Evolutionary conservation across 2,888 invertebrate species (phyloP), one percentile per base, ranked within the genome.

Genomic region (Sericinus montela): DNA sequence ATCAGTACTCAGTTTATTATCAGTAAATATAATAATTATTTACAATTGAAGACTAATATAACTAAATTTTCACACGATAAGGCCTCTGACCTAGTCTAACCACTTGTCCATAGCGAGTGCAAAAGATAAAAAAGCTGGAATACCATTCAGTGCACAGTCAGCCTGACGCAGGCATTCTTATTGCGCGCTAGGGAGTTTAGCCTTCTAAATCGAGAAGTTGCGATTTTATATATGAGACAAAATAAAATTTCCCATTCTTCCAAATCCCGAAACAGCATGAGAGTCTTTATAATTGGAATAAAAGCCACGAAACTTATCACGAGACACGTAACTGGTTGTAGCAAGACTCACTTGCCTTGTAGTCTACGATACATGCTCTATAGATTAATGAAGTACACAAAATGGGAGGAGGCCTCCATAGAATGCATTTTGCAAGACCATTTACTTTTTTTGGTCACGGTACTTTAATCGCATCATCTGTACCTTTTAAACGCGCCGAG

Each of bases 311-410:
- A 25, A 25, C 11, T 44, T 36, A 43, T 16, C 11, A 36, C 28
- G 36, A 44, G n/a, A 25, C 14, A 28, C 23, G 30, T 19, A 8
- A 25, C 13, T 16, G 25, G 35, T 19, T n/a, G n/a, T n/a, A 23
- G 19, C 23, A 42, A 47, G 15, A 35, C 25, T 25, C 38, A 40
- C 39, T 25, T n/a, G 34, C 6, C 30, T 23, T 34, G n/a, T 4
- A 35, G 2, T n/a, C 4, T 8, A 34, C 39, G 35, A 25, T 8
- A 35, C 35, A 28, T 34, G 7, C 16, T 14, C 13, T 9, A n/a
- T n/a, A 19, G 42, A 48, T 43, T 38, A 48, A 48, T 38, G 34
- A 44, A 16, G 14, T 43, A 48, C 43, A 44, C 16, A 32, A 34
- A 48, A 48, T 34, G 38, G 38, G 34, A 30, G 32, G 48, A 29